Evolutionary conservation across 2,888 invertebrate species (phyloP).

Genomic region (Clanis bilineata): DNA sequence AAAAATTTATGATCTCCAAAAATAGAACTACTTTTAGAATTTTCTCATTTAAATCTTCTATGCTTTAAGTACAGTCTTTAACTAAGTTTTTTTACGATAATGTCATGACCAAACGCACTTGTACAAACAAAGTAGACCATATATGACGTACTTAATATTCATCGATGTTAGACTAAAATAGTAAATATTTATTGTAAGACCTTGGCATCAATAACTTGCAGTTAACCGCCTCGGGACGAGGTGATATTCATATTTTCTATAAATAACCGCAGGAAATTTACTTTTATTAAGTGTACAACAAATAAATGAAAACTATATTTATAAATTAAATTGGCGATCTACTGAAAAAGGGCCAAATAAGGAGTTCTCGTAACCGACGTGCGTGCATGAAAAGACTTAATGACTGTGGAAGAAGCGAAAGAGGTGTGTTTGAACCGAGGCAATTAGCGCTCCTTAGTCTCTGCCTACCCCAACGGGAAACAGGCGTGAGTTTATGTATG

Average conservation of each 20-base stretch:
- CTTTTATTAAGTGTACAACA: no score
- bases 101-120: slow-evolving; percentile 19
- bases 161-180: slow-evolving; percentile 19
- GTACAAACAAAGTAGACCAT: slow-evolving; percentile 27
- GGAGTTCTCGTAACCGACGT: no score
- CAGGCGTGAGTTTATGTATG: no score
- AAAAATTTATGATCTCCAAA: no score
- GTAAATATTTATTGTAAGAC: slow-evolving; percentile 24
- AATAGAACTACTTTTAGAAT: background rate
- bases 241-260: background rate
- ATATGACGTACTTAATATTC: slow-evolving; percentile 27
- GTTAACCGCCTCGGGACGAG: background rate
- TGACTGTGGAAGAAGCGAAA: no score
- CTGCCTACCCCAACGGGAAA: no score
- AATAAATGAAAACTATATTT: background rate
- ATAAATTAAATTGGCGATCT: no score
- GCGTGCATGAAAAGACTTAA: no score
- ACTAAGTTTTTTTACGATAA: slow-evolving; percentile 5
- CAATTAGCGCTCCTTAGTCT: no score
- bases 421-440: no score
- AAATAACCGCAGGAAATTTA: background rate
- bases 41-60: background rate
- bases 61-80: background rate
- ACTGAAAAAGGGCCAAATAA: no score
- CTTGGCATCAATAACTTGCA: slow-evolving; percentile 7